Conservation (phyloP, 2,888 invertebrate genomes). For the Malthinus flaveolus region DNA sequence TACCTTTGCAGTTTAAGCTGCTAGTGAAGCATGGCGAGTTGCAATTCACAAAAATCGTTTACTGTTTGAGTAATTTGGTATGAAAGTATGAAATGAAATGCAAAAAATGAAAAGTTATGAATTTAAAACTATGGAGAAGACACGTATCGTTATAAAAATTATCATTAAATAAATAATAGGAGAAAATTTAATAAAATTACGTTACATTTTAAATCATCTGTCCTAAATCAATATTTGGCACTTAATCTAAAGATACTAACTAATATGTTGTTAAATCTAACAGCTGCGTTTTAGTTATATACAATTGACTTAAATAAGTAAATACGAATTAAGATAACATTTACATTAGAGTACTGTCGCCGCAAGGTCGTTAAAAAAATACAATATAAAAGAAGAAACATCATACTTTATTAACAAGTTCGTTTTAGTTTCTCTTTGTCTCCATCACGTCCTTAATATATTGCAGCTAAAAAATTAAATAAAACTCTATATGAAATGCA, state of each 20-base stretch:
- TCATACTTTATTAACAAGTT: constrained; percentile 15
- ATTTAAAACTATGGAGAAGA: too few species aligned
- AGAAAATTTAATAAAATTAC: constrained; percentile 19
- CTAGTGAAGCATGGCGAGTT: too few species aligned
- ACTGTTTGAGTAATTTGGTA: too few species aligned
- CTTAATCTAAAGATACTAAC: constrained; percentile 26
- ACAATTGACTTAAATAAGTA: constrained; percentile 32
- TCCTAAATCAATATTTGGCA: constrained; percentile 36
- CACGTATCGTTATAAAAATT: constrained; percentile 8
- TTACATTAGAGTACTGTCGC: constrained; percentile 23
- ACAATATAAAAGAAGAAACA: constrained; percentile 12
- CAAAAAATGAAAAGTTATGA: too few species aligned
- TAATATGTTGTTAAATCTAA: constrained; percentile 30
- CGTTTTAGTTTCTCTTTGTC: constrained; percentile 13
- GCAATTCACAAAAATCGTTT: too few species aligned
- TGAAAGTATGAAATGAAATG: too few species aligned
- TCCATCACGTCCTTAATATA: constrained; percentile 19
- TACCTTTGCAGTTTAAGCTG: too few species aligned
- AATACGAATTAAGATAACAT: constrained; percentile 34
- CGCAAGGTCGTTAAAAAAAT: constrained; percentile 23
- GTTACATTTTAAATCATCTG: constrained; percentile 32
- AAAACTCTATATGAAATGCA: constrained; percentile 11
- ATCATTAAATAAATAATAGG: constrained; percentile 25
- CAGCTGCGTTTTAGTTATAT: constrained; percentile 34
- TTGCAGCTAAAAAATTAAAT: constrained; percentile 18